These are phyloP conservation scores for Diadumene lineata DNA, from an alignment of 92 coral and sea anemone species.

Conservation along the genomic window DNA sequence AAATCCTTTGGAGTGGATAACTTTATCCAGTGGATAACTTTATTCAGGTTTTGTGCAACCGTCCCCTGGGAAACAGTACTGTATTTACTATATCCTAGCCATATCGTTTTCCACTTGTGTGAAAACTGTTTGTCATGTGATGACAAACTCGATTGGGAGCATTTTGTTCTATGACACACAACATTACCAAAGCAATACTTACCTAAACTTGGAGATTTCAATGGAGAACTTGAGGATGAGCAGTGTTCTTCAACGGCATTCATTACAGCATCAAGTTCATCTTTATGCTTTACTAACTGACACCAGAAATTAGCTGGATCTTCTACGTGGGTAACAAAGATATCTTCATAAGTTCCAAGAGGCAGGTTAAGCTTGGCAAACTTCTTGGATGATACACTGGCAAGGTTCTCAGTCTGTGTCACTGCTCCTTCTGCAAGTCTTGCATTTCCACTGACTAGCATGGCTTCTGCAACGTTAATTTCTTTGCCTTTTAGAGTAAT, in stretches of 20 bases:
- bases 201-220: constrained; percentile 64
- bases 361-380: constrained; percentile 49
- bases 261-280: constrained; percentile 77
- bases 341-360: constrained; percentile 84
- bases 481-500: constrained; percentile 53
- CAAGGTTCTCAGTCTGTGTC: constrained; percentile 58
- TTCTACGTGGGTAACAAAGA: constrained; percentile 74
- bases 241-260: constrained; percentile 60
- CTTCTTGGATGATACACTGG: constrained; percentile 49
- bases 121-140: no score
- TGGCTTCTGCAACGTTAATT: constrained; percentile 71
- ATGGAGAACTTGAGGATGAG: constrained; percentile 34
- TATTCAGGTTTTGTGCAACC: no score
- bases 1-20: no score
- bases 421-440: constrained; percentile 60
- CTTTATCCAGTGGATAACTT: no score
- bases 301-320: constrained; percentile 91
- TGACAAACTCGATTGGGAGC: no score
- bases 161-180: no score
- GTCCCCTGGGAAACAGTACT: no score
- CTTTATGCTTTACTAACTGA: constrained; percentile 61
- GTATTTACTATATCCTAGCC: no score
- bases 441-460: constrained; percentile 67
- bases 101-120: no score
- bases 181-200: no score